phyloP scores from a whole-genome alignment of 2,113 vertebrate species.

The Prinia subflava region DNA sequence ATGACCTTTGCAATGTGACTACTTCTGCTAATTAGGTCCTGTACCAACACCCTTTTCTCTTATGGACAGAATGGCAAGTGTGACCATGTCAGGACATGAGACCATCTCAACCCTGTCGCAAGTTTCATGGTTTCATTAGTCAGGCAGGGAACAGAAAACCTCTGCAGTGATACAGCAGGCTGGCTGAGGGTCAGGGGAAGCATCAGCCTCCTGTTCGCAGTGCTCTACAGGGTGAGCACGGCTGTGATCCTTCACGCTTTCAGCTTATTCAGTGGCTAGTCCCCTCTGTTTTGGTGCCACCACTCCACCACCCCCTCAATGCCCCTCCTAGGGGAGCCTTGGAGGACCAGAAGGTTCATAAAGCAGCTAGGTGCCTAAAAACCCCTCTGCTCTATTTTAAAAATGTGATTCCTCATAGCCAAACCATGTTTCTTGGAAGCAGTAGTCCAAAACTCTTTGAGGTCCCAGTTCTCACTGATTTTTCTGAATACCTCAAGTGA shows the following conservation, averaged over 20 bases:
- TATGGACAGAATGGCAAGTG: fast-evolving
- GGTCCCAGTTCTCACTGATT: not conserved
- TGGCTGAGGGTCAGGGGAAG: not conserved
- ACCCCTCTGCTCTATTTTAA: fast-evolving
- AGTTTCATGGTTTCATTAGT: not conserved
- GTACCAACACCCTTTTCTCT: not conserved
- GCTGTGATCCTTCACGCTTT: fast-evolving
- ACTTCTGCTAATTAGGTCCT: not conserved
- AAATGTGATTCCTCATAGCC: not conserved
- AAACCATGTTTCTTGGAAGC: not conserved
- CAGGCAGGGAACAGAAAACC: not conserved
- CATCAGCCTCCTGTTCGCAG: not conserved
- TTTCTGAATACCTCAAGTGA: not conserved
- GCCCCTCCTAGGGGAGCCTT: fast-evolving
- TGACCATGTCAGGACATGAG: not conserved
- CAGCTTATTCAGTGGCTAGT: fast-evolving
- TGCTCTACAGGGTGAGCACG: fast-evolving
- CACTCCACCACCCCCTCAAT: fast-evolving
- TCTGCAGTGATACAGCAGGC: not conserved
- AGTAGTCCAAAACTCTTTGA: not conserved
- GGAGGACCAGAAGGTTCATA: not conserved
- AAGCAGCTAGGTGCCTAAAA: not conserved
- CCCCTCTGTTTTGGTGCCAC: fast-evolving
- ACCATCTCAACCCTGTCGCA: not conserved
- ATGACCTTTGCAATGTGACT: not conserved